phyloP scores from a whole-genome alignment of 1,140 invertebrate species.

The Bombus superbus region DNA sequence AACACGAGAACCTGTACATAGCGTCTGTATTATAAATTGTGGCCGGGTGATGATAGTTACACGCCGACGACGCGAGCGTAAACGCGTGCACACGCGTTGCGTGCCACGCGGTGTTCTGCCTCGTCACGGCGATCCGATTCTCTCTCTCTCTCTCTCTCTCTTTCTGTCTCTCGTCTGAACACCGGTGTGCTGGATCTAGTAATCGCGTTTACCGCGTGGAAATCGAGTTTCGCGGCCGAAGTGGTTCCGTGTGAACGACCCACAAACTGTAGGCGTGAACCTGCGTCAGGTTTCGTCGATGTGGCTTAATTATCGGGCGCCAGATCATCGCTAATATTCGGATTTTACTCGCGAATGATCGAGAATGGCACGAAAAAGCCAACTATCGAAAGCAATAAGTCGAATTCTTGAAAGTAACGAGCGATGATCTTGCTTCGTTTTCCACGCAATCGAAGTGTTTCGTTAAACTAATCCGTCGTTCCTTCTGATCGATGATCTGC shows the following conservation, averaged over 20 bases:
- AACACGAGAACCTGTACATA: conserved; percentile 71
- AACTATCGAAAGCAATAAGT: conserved; percentile 1
- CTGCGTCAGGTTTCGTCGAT: background rate
- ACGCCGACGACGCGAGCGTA: conserved; percentile 31
- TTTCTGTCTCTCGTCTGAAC: conserved; percentile 24
- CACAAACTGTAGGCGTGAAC: background rate
- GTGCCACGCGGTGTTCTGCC: background rate
- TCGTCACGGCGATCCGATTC: background rate
- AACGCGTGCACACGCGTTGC: conserved; percentile 24
- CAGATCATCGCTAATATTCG: background rate
- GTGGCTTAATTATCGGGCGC: background rate
- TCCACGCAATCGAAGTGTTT: background rate
- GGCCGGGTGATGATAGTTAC: conserved; percentile 53
- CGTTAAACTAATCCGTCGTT: background rate
- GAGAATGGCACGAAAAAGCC: background rate
- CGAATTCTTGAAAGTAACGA: background rate
- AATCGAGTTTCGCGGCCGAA: conserved; percentile 35
- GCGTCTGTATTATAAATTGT: conserved; percentile 75
- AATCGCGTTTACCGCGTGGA: conserved; percentile 35
- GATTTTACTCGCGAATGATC: background rate
- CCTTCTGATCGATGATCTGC: background rate
- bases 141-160: conserved; percentile 17
- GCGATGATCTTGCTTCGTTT: conserved; percentile 3
- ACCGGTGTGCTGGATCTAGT: conserved; percentile 4
- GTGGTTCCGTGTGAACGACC: conserved; percentile 1